phyloP scores from a whole-genome alignment of 1,140 invertebrate species.

The Cotesia glomerata region DNA sequence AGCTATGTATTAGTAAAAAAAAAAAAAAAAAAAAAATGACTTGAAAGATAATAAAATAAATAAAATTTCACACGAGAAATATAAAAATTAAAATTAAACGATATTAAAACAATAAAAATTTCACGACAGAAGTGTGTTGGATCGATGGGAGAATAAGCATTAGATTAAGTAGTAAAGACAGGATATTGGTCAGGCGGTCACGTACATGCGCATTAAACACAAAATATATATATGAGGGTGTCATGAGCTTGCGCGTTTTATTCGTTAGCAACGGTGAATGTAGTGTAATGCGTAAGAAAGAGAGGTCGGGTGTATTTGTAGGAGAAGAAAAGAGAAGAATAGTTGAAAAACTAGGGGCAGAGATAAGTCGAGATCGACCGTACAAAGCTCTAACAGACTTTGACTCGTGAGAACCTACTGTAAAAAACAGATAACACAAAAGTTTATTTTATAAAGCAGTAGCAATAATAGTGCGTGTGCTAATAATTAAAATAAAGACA shows the following conservation, averaged over 20 bases:
- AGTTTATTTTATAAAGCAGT: not conserved
- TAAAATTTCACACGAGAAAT: not conserved
- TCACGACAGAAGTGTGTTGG: not conserved
- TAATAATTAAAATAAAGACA: not conserved
- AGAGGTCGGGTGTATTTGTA: not conserved
- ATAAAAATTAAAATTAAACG: not conserved
- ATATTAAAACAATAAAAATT: conserved; percentile 1
- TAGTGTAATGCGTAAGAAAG: not conserved
- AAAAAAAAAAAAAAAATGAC: too few species aligned
- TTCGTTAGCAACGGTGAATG: conserved; percentile 3
- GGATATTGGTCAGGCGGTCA: conserved; percentile 19
- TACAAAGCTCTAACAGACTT: conserved; percentile 10
- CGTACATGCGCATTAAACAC: conserved; percentile 30
- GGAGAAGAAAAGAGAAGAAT: conserved; percentile 5
- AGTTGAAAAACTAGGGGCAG: not conserved
- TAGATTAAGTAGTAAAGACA: conserved; percentile 34
- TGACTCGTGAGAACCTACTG: not conserved
- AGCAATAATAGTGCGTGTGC: not conserved
- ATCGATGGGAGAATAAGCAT: conserved; percentile 15
- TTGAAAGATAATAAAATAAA: not conserved
- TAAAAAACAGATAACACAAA: not conserved
- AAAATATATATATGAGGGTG: not conserved
- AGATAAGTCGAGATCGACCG: conserved; percentile 21
- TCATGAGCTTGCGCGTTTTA: conserved; percentile 7
- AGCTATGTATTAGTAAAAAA: too few species aligned